Evolutionary conservation across 2,113 vertebrate genomes (phyloP).

Genomic region (Chloropsis cyanopogon): DNA sequence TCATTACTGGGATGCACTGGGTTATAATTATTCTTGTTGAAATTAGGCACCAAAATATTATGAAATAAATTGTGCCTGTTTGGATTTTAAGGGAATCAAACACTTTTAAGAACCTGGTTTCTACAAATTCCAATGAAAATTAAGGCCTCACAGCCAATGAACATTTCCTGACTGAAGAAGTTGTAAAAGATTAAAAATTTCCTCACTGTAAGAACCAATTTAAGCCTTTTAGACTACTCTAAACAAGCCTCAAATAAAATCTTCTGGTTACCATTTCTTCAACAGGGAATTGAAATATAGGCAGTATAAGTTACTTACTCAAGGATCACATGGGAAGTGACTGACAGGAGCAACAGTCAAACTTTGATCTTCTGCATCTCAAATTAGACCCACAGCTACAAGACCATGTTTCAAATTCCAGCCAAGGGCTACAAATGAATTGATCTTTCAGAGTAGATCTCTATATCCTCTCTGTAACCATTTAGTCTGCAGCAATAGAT

Average conservation of each 20-base stretch:
- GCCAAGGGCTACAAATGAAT: neutral
- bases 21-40: neutral
- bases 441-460: neutral
- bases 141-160: neutral
- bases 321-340: neutral
- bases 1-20: neutral
- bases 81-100: neutral
- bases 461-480: neutral
- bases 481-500: neutral
- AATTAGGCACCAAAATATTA: neutral
- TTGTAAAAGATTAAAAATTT: neutral
- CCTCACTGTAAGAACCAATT: neutral
- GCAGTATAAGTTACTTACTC: neutral
- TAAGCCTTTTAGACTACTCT: neutral
- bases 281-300: neutral
- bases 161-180: neutral
- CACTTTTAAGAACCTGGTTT: neutral
- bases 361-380: neutral
- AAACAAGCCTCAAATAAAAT: neutral
- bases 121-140: neutral
- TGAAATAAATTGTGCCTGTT: neutral
- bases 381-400: neutral
- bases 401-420: neutral
- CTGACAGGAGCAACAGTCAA: neutral
- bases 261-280: neutral